Percentiles rank a stretch among this genome's conserved stretches.
Evolutionary conservation across 2,888 invertebrate species (phyloP).

Genomic region (Agriotes lineatus): DNA sequence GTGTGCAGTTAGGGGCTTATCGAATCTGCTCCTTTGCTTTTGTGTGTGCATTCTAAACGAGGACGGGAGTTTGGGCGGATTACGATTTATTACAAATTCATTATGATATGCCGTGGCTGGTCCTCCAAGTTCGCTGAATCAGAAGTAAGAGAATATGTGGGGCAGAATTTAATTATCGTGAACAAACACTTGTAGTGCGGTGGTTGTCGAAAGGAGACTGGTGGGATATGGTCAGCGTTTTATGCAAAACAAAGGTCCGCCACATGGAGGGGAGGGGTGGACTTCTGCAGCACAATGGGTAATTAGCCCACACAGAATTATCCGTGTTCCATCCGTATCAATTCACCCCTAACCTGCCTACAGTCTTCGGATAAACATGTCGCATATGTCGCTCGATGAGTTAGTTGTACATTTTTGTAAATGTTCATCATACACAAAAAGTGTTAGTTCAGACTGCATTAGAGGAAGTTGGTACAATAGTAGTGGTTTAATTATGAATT

Average conservation of each 20-base stretch:
- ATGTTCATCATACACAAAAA: too few species aligned
- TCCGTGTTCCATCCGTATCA: background rate
- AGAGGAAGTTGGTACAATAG: too few species aligned
- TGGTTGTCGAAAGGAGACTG: background rate
- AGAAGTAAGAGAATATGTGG: constrained; percentile 11
- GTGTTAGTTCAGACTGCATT: too few species aligned
- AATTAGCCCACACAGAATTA: background rate
- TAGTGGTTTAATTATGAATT: too few species aligned
- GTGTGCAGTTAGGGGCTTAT: too few species aligned
- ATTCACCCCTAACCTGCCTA: background rate
- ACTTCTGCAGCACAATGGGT: constrained; percentile 19
- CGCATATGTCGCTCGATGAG: too few species aligned
- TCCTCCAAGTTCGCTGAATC: background rate
- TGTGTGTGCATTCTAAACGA: too few species aligned
- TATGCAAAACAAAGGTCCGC: constrained; percentile 19
- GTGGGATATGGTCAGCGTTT: background rate
- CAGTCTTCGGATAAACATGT: too few species aligned
- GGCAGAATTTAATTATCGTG: constrained; percentile 23
- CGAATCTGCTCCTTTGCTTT: too few species aligned
- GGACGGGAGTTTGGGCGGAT: too few species aligned
- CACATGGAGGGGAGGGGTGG: constrained; percentile 5
- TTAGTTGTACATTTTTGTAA: too few species aligned
- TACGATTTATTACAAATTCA: background rate
- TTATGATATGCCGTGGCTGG: background rate
- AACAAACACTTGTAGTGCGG: constrained; percentile 12